Evolutionary conservation across 2,113 vertebrate species (phyloP).

Genomic region (Alces alces): DNA sequence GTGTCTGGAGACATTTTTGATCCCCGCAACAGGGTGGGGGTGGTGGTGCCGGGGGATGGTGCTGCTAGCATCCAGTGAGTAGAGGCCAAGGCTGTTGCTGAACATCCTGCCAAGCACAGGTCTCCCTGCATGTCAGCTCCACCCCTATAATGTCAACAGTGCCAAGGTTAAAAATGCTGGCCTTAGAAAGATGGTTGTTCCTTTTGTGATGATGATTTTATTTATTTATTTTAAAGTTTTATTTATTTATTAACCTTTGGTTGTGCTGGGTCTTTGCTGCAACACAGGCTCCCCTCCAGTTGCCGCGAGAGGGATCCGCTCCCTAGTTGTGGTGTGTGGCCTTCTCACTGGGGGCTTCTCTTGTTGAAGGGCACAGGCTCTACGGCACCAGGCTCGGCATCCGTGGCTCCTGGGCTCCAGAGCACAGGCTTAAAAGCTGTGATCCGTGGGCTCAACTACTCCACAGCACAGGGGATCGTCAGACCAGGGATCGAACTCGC

Average conservation of each 20-base stretch:
- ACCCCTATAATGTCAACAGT: neutral
- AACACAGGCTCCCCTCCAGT: neutral
- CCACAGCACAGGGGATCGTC: neutral
- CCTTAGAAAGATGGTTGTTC: neutral
- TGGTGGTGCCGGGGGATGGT: fast-evolving
- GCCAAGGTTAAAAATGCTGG: neutral
- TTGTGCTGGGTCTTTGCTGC: neutral
- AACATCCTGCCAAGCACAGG: neutral
- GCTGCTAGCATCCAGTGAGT: neutral
- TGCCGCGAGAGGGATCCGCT: neutral
- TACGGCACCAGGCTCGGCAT: neutral
- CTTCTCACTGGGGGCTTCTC: neutral
- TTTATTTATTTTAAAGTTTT: neutral
- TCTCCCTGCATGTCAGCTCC: neutral
- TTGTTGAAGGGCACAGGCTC: neutral
- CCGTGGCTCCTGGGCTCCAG: neutral
- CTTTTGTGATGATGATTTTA: neutral
- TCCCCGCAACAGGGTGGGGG: fast-evolving
- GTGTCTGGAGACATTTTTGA: neutral
- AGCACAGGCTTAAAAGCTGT: neutral
- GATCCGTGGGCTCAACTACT: neutral
- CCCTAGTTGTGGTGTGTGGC: neutral
- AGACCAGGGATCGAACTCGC: neutral
- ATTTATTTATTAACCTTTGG: neutral
- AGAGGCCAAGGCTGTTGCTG: neutral